Evolutionary conservation across 2,888 invertebrate genomes (phyloP).

Genomic region (Plemyria rubiginata): DNA sequence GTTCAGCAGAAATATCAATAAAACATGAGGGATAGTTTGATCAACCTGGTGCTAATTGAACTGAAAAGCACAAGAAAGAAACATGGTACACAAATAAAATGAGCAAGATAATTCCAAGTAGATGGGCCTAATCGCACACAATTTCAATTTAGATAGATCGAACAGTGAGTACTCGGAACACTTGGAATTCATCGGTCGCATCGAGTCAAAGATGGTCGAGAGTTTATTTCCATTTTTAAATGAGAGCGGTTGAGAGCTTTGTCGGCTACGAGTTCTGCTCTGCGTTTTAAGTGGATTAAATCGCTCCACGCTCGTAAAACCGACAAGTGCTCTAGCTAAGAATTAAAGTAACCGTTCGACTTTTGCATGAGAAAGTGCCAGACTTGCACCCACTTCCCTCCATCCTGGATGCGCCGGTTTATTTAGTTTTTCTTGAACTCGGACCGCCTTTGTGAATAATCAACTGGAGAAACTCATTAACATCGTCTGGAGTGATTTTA

Average conservation of each 20-base stretch:
- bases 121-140: slow-evolving; percentile 29
- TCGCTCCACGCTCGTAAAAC: slow-evolving; percentile 84
- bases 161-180: slow-evolving; percentile 65
- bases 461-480: slow-evolving; percentile 76
- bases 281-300: slow-evolving; percentile 86
- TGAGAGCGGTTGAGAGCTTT: slow-evolving; percentile 85
- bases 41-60: too few relatives aligned
- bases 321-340: slow-evolving; percentile 83
- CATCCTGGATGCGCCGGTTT: slow-evolving; percentile 69
- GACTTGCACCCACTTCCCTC: slow-evolving; percentile 73
- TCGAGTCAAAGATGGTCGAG: slow-evolving; percentile 82
- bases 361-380: slow-evolving; percentile 84
- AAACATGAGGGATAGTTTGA: too few relatives aligned
- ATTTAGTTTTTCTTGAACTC: slow-evolving; percentile 72
- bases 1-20: too few relatives aligned
- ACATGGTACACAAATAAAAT: slow-evolving; percentile 13
- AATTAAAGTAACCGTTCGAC: slow-evolving; percentile 84
- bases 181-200: slow-evolving; percentile 80
- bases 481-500: slow-evolving; percentile 59
- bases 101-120: slow-evolving; percentile 21
- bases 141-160: slow-evolving; percentile 50
- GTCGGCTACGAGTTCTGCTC: slow-evolving; percentile 83
- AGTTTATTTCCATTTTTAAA: slow-evolving; percentile 85
- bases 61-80: background rate
- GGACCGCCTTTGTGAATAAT: slow-evolving; percentile 68